phyloP scores from a whole-genome alignment of 2,797 vertebrate species.

The Choloepus didactylus region DNA sequence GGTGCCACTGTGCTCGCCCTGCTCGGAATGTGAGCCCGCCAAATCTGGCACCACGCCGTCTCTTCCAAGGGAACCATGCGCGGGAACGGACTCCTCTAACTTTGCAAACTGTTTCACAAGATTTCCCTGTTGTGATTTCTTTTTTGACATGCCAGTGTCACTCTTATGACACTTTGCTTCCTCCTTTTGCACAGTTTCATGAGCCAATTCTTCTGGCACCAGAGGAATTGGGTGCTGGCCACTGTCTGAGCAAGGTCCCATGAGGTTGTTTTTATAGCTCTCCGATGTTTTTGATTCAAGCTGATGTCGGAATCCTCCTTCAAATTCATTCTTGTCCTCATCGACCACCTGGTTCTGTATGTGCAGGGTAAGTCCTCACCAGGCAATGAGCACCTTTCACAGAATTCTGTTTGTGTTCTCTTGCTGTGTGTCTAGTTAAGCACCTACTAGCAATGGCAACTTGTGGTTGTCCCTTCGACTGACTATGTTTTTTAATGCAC shows the following conservation, averaged over 20 bases:
- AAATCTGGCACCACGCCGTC: constrained; percentile 86
- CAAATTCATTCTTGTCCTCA: constrained; percentile 91
- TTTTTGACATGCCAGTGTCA: constrained; percentile 89
- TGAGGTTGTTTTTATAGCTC: constrained; percentile 87
- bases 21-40: constrained; percentile 86
- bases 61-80: constrained; percentile 86
- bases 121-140: constrained; percentile 89
- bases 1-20: constrained; percentile 87
- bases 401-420: constrained; percentile 92
- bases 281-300: constrained; percentile 91
- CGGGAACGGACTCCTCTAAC: constrained; percentile 88
- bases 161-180: constrained; percentile 88
- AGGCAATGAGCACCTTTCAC: constrained; percentile 88
- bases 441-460: constrained; percentile 90
- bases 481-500: constrained; percentile 93
- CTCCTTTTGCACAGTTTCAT: constrained; percentile 84
- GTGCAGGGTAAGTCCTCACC: constrained; percentile 90
- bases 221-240: constrained; percentile 88
- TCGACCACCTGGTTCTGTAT: constrained; percentile 96
- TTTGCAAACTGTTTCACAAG: constrained; percentile 89
- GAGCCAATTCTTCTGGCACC: constrained; percentile 83
- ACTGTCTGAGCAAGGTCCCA: constrained; percentile 82
- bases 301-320: constrained; percentile 90
- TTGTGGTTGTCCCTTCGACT: constrained; percentile 89
- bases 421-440: constrained; percentile 93